Conservation (phyloP, 1,140 invertebrate species). For the Caenorhabditis briggsae region DNA sequence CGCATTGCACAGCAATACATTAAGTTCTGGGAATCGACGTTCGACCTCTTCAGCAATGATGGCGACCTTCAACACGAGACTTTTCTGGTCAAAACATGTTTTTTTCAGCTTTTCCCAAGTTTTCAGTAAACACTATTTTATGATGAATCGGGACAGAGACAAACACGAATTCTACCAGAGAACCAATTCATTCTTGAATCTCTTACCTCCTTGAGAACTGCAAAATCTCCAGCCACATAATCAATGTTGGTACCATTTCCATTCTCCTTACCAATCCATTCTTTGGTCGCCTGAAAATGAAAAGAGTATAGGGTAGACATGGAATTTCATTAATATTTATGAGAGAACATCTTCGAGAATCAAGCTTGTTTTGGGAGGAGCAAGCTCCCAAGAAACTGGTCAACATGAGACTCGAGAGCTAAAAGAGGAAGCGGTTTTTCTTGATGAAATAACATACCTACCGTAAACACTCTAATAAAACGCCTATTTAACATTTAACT, state of each 20-base stretch:
- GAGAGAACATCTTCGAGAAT: not conserved
- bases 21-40: constrained; percentile 66
- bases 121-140: not conserved
- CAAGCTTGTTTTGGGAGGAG: not conserved
- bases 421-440: not conserved
- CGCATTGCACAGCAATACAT: constrained; percentile 67
- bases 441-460: too few species aligned
- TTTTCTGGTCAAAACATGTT: constrained; percentile 46
- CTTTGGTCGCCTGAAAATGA: constrained; percentile 51
- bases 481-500: too few species aligned
- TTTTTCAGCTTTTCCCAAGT: constrained; percentile 14
- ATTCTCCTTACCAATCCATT: constrained; percentile 53
- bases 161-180: not conserved
- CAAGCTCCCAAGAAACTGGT: not conserved
- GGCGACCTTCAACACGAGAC: constrained; percentile 61
- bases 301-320: not conserved
- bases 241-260: constrained; percentile 65
- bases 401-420: not conserved
- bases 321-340: constrained; percentile 25
- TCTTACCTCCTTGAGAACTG: constrained; percentile 63
- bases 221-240: constrained; percentile 64
- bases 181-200: not conserved
- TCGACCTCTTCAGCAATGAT: constrained; percentile 66
- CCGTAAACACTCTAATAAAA: too few species aligned
- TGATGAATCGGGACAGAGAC: constrained; percentile 15